Evolutionary conservation across 1,140 invertebrate species (phyloP), one percentile per base, ranked within the genome.

Genomic region (Drosophila parabipectinata): DNA sequence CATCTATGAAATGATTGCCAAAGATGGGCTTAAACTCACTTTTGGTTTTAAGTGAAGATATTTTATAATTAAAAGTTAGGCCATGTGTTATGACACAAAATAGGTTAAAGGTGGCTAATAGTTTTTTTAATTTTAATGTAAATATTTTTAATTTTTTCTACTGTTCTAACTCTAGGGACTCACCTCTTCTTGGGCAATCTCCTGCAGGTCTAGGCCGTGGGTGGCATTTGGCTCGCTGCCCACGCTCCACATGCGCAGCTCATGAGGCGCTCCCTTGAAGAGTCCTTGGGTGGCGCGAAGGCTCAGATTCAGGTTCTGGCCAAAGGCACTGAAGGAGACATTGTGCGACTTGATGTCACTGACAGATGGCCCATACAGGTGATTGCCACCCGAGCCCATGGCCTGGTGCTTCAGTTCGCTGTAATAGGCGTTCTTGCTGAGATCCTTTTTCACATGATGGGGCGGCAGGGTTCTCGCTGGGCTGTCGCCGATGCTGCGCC

Each of bases 211-310:
- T n/a, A 97, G 93, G 53, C 95, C 95, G 87, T 96, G 95, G 92
- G 95, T 92, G 92, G 94, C 78, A 94, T 95, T 92, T 91, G 94
- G 92, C 94, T 96, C 87, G 92, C 94, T 77, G 93, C 93, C 76
- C 47, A 96, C 96, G 34, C 94, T 94, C 94, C 95, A 97, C 93
- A 98, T 95, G 82, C 95, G 95, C 82, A 97, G 92, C 41, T 94
- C 93, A 44, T 95, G 91, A 15, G 93, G 92, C 59, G 93, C 92
- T 12, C 95, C 94, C 91, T 95, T 95, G 72, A 95, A 93, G 41
- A 97, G 92, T 28, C 95, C 94, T 68, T 95, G 93, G 45, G 96
- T 96, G 45, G 94, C 94, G 76, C 94, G 94, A 72, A 98, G 92
- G 76, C 94, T 95, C 67, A 98, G 92, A 83, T 95, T 95, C 74